Evolutionary conservation across 2,113 vertebrate genomes (phyloP), one percentile per base, ranked within the genome.

Genomic region (Cricetomys ansorgei): DNA sequence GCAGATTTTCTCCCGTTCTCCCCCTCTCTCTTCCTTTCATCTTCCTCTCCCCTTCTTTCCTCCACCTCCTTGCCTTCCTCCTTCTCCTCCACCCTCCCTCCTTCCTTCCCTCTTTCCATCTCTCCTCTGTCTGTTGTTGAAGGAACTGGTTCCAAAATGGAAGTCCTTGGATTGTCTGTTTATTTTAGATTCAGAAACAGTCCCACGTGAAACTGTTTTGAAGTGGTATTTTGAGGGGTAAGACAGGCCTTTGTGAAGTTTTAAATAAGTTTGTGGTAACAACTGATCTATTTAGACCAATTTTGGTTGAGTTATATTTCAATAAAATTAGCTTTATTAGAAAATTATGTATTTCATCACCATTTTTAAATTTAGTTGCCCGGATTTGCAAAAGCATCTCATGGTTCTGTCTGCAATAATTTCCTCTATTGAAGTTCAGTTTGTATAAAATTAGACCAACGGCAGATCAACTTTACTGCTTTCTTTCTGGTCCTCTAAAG

Each of bases 341-440:
- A 65, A 80, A 43, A 65, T 79, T 72, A 48, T 29, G 12, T 86
- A 72, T 93, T 86, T 93, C 43, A 86, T 80, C 12, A 59, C 64
- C 8, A 31, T 87, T 91, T 95, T 89, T 62, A 89, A 89, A 85
- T 77, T 92, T 76, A 95, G 25, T 92, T 70, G 27, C 86, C n/a
- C 40, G 85, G 29, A 25, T 88, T 88, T 72, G 67, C 67, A 72
- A n/a, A 85, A 23, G 50, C 69, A 73, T 45, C 53, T 34, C 1
- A 7, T 64, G 86, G 37, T 88, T 94, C 76, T 85, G 43, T 53
- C 43, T 95, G 34, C 16, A 53, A 43, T 53, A 17, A 77, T 70
- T 73, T 70, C 27, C 10, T 77, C 62, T 43, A 37, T 85, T 67
- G 9, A 37, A 57, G 13, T 70, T 69, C 34, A 53, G 7, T 88